phyloP scores from a whole-genome alignment of 2,113 vertebrate species.

The Misgurnus anguillicaudatus region DNA sequence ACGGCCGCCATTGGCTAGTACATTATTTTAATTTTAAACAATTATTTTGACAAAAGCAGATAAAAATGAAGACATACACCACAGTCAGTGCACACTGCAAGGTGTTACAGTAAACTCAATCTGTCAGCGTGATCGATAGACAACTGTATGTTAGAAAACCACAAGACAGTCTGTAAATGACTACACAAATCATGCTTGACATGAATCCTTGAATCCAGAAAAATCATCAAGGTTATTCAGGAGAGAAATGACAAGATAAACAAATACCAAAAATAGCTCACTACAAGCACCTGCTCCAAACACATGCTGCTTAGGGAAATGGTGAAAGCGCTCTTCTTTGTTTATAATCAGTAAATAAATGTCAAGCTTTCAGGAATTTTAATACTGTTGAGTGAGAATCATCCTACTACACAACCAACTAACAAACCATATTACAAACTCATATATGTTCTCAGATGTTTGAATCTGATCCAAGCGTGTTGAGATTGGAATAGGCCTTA shows the following conservation, averaged over 20 bases:
- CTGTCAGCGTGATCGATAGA: background rate
- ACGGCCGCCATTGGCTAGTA: too few species aligned
- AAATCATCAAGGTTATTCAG: slow-evolving; percentile 1
- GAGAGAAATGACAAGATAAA: background rate
- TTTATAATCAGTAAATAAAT: background rate
- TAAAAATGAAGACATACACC: too few species aligned
- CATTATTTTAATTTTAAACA: too few species aligned
- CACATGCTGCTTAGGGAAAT: background rate
- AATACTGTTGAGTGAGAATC: slow-evolving; percentile 21
- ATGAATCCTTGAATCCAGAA: background rate
- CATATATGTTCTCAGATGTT: slow-evolving; percentile 6
- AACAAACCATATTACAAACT: slow-evolving; percentile 6
- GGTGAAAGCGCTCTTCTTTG: background rate
- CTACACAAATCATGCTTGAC: background rate
- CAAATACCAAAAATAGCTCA: background rate
- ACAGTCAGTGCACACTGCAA: too few species aligned
- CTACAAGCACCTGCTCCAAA: slow-evolving; percentile 15
- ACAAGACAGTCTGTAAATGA: background rate
- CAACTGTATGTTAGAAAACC: background rate
- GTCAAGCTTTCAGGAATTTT: background rate
- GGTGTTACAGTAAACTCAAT: background rate
- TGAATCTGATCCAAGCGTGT: background rate
- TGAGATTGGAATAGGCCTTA: background rate
- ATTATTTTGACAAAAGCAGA: too few species aligned
- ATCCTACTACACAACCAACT: slow-evolving; percentile 22